Percentiles rank a stretch among this genome's conserved stretches.
Conservation (phyloP, 2,888 invertebrate species). For the Hypsopygia costalis region DNA sequence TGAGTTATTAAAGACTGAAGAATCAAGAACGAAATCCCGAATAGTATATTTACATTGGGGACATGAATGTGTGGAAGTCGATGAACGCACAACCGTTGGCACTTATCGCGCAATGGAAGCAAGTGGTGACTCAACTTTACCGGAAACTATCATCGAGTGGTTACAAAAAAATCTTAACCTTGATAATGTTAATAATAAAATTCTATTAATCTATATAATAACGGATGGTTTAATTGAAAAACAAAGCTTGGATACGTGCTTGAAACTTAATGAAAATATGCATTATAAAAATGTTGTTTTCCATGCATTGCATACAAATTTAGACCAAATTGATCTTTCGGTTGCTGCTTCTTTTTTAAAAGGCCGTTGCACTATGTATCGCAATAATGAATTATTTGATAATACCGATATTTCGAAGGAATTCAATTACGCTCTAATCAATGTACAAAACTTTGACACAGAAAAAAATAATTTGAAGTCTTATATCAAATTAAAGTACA, state of each 20-base stretch:
- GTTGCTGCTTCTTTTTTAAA: slow-evolving; percentile 23
- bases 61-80: slow-evolving; percentile 23
- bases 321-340: slow-evolving; percentile 6
- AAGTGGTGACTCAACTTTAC: slow-evolving; percentile 4
- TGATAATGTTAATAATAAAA: slow-evolving; percentile 17
- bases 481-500: slow-evolving; percentile 37
- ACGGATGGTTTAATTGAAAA: slow-evolving; percentile 29
- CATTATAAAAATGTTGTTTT: slow-evolving; percentile 28
- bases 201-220: slow-evolving; percentile 32
- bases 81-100: slow-evolving; percentile 17
- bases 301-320: slow-evolving; percentile 5
- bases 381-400: slow-evolving; percentile 27
- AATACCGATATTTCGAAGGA: slow-evolving; percentile 30
- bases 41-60: slow-evolving; percentile 35
- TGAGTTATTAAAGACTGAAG: not conserved
- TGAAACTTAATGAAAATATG: slow-evolving; percentile 25
- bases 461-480: slow-evolving; percentile 33
- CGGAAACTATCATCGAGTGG: slow-evolving; percentile 19
- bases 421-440: slow-evolving; percentile 34
- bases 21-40: not conserved
- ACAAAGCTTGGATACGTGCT: slow-evolving; percentile 13
- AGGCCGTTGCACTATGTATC: slow-evolving; percentile 25
- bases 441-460: slow-evolving; percentile 25
- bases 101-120: not conserved
- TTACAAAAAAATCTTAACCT: slow-evolving; percentile 13